phyloP scores from a whole-genome alignment of 1,140 invertebrate species.

The Zeugodacus cucurbitae region DNA sequence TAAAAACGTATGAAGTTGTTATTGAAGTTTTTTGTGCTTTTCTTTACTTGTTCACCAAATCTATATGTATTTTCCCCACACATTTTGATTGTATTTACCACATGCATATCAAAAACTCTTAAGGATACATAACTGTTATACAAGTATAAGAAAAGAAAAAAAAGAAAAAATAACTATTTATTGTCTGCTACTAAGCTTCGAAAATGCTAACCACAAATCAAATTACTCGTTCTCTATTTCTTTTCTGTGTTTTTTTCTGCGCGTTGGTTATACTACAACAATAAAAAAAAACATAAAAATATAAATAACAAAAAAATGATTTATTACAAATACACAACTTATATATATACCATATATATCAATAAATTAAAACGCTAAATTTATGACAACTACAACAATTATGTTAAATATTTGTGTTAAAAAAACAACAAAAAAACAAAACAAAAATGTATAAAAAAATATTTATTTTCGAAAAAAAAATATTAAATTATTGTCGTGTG shows the following conservation, averaged over 20 bases:
- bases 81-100: background rate
- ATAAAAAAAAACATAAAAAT: background rate
- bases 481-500: conserved; percentile 41
- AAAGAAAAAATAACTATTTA: background rate
- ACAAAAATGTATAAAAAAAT: conserved; percentile 38
- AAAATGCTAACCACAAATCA: conserved; percentile 53
- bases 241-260: conserved; percentile 44
- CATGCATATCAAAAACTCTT: background rate
- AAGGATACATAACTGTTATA: background rate
- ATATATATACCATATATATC: conserved; percentile 42
- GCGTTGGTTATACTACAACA: background rate
- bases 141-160: background rate
- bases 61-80: background rate
- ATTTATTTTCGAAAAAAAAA: background rate
- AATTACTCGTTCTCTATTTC: conserved; percentile 51
- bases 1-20: background rate
- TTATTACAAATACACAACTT: conserved; percentile 35
- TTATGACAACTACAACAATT: conserved; percentile 10
- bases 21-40: background rate
- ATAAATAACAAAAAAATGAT: background rate
- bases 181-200: background rate
- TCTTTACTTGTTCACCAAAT: background rate
- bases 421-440: conserved; percentile 41
- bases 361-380: background rate
- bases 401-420: background rate